Evolutionary conservation across 2,888 invertebrate genomes (phyloP).

Genomic region (Cenopis cana): DNA sequence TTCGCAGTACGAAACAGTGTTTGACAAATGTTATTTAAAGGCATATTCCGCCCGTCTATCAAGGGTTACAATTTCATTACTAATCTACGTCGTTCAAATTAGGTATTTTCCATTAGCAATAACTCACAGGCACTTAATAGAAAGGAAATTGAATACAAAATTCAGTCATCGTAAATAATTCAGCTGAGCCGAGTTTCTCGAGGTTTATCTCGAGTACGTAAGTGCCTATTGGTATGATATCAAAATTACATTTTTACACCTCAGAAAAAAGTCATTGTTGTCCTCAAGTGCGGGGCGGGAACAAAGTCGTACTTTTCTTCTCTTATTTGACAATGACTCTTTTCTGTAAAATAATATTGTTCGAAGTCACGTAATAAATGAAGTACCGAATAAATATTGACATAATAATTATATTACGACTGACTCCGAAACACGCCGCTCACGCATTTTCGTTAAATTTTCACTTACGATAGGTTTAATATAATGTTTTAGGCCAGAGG

Average conservation of each 20-base stretch:
- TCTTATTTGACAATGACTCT: no score
- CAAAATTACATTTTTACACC: not conserved
- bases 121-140: conserved; percentile 64
- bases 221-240: not conserved
- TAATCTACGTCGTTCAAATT: conserved; percentile 36
- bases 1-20: not conserved
- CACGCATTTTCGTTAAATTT: no score
- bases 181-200: conserved; percentile 47
- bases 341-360: no score
- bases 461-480: no score
- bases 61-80: conserved; percentile 22
- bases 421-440: no score
- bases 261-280: no score
- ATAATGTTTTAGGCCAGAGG: no score
- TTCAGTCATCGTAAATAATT: conserved; percentile 70
- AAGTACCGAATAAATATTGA: no score
- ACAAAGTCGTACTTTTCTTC: no score
- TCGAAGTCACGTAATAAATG: no score
- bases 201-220: not conserved
- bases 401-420: no score
- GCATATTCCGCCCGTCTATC: conserved; percentile 7
- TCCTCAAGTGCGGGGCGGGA: no score
- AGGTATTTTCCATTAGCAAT: conserved; percentile 50
- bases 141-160: conserved; percentile 73
- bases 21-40: conserved; percentile 20